phyloP scores from a whole-genome alignment of 2,113 vertebrate genomes.

The Cyrtonyx montezumae region DNA sequence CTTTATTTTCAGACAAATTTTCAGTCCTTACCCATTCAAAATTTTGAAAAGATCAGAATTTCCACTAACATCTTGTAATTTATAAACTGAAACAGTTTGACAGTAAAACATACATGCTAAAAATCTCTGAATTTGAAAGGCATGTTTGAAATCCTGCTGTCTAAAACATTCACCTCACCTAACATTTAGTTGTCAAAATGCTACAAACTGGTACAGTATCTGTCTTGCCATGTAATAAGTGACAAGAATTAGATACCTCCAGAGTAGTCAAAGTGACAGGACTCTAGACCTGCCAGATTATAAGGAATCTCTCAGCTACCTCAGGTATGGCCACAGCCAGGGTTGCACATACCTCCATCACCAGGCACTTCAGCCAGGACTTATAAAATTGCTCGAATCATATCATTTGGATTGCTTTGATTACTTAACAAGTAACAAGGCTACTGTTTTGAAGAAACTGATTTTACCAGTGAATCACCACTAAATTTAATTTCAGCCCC shows the following conservation, averaged over 20 bases:
- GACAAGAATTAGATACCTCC: neutral
- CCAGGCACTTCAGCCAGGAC: fast-evolving
- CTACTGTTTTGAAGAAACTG: neutral
- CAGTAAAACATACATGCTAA: neutral
- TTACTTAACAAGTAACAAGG: neutral
- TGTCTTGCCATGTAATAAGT: neutral
- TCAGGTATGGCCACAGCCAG: fast-evolving
- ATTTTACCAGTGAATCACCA: neutral
- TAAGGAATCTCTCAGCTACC: neutral
- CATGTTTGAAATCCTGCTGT: neutral
- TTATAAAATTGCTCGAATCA: neutral
- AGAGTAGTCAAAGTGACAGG: neutral
- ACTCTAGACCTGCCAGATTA: neutral
- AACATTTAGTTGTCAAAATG: neutral
- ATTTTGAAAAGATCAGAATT: neutral
- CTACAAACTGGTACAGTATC: neutral
- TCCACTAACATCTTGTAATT: neutral
- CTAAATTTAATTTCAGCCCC: neutral
- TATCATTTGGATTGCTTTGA: neutral
- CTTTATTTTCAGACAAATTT: neutral
- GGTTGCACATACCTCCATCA: neutral
- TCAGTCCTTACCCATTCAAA: neutral
- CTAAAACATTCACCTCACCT: neutral
- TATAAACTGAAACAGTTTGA: neutral
- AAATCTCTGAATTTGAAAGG: neutral